Evolutionary conservation across 2,797 vertebrate species (phyloP), one percentile per base, ranked within the genome.

Genomic region (Heliangelus exortis): DNA sequence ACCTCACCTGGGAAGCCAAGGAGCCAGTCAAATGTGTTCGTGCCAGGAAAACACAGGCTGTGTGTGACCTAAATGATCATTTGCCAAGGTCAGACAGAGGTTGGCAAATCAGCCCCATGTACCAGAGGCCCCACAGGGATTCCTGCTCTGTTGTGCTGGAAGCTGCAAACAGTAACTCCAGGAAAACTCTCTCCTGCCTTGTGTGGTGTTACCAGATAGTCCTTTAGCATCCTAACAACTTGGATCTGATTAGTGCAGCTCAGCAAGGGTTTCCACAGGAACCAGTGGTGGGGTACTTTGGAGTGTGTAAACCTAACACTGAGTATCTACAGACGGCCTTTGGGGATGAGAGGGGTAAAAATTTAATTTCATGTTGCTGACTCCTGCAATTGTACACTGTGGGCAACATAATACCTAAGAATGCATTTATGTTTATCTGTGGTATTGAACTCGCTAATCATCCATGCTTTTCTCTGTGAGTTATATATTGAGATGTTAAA

Each of bases 221-320:
- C 55, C 45, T 74, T 93, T 55, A 82, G 72, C 77, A 83, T 59
- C 81, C 33, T 12, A 63, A 29, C 66, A 83, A 25, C 66, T 89
- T 90, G 94, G 83, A 77, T 91, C 69, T 92, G 85, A 87, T 87
- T 73, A 87, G 77, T 81, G 66, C 15, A 75, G 33, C 67, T 36
- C 82, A 80, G 86, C 67, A 65, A 87, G 73, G 9, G 9, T 62
- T 91, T 80, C 84, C 41, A n/a, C 29, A 53, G 58, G 77, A 87
- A 47, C 73, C 39, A 8, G 75, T 59, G 55, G 3, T 2, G 15
- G 76, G 33, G 20, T 62, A 72, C 69, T 89, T 90, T 74, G 57
- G 66, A 92, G 69, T 21, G 3, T 84, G 45, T 84, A 26, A 91
- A 55, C 7, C 13, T 73, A 29, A 41, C 63, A 34, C 82, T 77